Base-by-base conservation (phyloP, 2,113 vertebrate species). In the Lagopus muta region DNA sequence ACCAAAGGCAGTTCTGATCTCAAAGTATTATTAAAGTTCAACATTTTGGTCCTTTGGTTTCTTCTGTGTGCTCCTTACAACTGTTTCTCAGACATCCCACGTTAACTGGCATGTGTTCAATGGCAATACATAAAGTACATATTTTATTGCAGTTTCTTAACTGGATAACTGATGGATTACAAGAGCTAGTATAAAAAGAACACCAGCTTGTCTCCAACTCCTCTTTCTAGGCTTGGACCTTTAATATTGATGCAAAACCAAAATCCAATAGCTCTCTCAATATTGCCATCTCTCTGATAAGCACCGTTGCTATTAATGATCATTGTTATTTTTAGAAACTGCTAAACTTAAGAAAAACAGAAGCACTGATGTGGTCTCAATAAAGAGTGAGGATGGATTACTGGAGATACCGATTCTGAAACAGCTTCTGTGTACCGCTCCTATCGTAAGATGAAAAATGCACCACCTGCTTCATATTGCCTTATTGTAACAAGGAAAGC, bases 91-190 rank as follows among this genome's bases (percentile, higher is more conserved):
- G 87, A 89, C 5, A 3, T 84, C 87, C 87, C 66, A 21, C 79
- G 48, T 87, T 85, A 91, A 75, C 67, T 91, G 74, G 91, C 87
- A 95, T 42, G 50, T 89, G 43, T 40, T 85, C 86, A 93, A 85
- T 48, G 45, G 54, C 84, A 94, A 85, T 89, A 89, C 76, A 82
- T 92, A 73, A 93, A 91, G 82, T 57, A 84, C 58, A 65, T 84
- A 82, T 81, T 92, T 93, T 90, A 83, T 61, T n/a, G 50, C n/a
- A 42, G 27, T 88, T 94, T 88, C 65, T 93, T 85, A 88, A 92
- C 80, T 70, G 69, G 16, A 28, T 94, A 93, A 88, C 83, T 92
- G 54, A 86, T 88, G 64, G 64, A 88, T 91, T 91, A 52, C 57
- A 74, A 82, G 15, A 76, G 6, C 54, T 76, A 64, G 24, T 62